These are phyloP conservation scores for Craterocephalus amniculus DNA, from an alignment of 2,797 vertebrate species.

Conservation along the genomic window DNA sequence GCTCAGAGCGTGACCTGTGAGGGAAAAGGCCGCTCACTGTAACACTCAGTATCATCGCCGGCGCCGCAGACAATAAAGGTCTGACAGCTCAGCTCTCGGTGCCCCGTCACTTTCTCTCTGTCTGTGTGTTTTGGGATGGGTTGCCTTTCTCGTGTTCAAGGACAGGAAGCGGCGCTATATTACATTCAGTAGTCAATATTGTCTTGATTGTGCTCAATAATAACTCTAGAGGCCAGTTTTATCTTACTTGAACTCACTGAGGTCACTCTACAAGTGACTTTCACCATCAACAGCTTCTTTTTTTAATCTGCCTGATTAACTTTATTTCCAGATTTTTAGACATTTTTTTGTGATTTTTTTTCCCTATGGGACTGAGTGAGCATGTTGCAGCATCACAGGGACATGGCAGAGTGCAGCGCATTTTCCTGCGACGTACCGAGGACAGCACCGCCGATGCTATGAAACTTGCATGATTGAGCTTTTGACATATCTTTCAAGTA, in stretches of 20 bases:
- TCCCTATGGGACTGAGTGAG: neutral
- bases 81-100: constrained; percentile 40
- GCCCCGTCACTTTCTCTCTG: constrained; percentile 20
- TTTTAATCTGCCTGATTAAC: constrained; percentile 13
- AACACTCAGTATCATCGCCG: constrained; percentile 36
- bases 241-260: constrained; percentile 50
- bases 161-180: constrained; percentile 54
- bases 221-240: constrained; percentile 61
- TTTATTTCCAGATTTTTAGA: constrained; percentile 11
- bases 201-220: constrained; percentile 59
- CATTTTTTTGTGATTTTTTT: neutral
- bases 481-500: constrained; percentile 11
- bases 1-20: neutral
- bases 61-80: constrained; percentile 28
- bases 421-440: constrained; percentile 36
- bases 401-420: constrained; percentile 42
- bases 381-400: constrained; percentile 31
- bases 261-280: constrained; percentile 40
- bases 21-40: constrained; percentile 43
- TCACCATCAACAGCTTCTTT: neutral
- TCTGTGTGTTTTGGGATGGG: constrained; percentile 16
- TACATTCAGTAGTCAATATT: constrained; percentile 67
- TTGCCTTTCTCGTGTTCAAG: constrained; percentile 67
- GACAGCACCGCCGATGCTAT: constrained; percentile 17
- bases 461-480: constrained; percentile 9